Evolutionary conservation across 2,113 vertebrate genomes (phyloP).

Genomic region (Macaca fascicularis): T2T-MFA8v1.1 NC_088377.1:172970501-172971000

Average conservation of each 20-base stretch:
- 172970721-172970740: conserved; percentile 29
- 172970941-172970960: conserved; percentile 22
- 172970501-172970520: conserved; percentile 47
- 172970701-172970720: not conserved
- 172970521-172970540: conserved; percentile 9
- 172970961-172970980: not conserved
- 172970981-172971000: conserved; percentile 1
- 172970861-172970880: not conserved
- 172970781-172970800: not conserved
- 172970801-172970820: not conserved
- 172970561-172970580: not conserved
- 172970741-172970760: conserved; percentile 37
- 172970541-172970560: conserved; percentile 32
- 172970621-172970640: not conserved
- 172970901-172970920: not conserved
- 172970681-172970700: conserved; percentile 21
- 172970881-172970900: conserved; percentile 10
- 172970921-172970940: not conserved
- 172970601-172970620: not conserved
- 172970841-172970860: not conserved
- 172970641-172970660: not conserved
- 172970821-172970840: not conserved
- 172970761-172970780: not conserved
- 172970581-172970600: conserved; percentile 15
- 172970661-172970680: not conserved